Evolutionary conservation across 1,140 invertebrate genomes (phyloP).

Genomic region (Pachypeltis micranthus): DNA sequence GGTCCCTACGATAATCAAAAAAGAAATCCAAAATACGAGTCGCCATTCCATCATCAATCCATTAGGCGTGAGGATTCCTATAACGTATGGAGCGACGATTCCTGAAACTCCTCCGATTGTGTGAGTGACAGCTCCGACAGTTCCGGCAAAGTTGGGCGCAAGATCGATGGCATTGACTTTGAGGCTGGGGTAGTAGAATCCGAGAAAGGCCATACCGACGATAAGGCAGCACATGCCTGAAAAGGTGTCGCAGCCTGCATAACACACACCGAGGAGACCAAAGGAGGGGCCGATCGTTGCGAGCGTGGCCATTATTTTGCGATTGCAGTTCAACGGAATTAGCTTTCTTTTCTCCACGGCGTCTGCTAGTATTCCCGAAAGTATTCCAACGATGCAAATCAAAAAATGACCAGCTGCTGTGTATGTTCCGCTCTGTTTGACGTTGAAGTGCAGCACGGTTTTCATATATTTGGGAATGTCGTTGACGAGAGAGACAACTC

Average conservation of each 20-base stretch:
- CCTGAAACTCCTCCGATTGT: conserved; percentile 65
- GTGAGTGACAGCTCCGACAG: conserved; percentile 67
- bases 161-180: conserved; percentile 72
- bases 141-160: conserved; percentile 65
- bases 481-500: conserved; percentile 70
- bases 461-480: conserved; percentile 56
- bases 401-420: conserved; percentile 54
- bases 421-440: conserved; percentile 48
- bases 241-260: conserved; percentile 56
- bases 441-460: conserved; percentile 48
- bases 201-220: conserved; percentile 56
- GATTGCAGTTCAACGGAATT: conserved; percentile 3
- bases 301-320: conserved; percentile 14
- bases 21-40: conserved; percentile 66
- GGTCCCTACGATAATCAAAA: conserved; percentile 56
- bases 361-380: conserved; percentile 52
- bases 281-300: conserved; percentile 56
- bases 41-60: conserved; percentile 44
- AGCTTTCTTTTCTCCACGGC: conserved; percentile 28
- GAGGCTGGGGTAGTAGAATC: conserved; percentile 58
- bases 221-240: conserved; percentile 50
- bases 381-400: conserved; percentile 57
- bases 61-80: conserved; percentile 58
- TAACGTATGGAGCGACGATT: conserved; percentile 60
- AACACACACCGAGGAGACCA: conserved; percentile 63